Evolutionary conservation across 1,140 invertebrate species (phyloP).

Genomic region (Drosophila orosa): DNA sequence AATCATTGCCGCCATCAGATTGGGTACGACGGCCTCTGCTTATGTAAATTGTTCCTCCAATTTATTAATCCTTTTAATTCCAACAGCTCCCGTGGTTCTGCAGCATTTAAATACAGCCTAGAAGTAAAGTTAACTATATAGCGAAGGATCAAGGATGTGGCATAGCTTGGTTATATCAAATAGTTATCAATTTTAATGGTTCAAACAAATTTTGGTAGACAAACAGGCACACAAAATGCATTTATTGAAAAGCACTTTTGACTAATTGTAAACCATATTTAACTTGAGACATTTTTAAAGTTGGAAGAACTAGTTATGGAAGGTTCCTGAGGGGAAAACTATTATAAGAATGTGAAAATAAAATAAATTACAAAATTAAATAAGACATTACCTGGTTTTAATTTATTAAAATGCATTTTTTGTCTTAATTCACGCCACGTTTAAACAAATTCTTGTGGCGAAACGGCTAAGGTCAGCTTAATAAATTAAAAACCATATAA

Average conservation of each 20-base stretch:
- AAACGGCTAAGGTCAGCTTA: too few relatives aligned
- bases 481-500: too few relatives aligned
- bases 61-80: conserved; percentile 6
- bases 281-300: conserved; percentile 15
- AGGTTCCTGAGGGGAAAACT: not conserved
- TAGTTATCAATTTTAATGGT: conserved; percentile 19
- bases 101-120: conserved; percentile 65
- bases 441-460: too few relatives aligned
- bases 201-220: conserved; percentile 13
- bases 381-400: too few relatives aligned
- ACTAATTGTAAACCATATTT: conserved; percentile 11
- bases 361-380: not conserved
- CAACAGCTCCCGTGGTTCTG: conserved; percentile 58
- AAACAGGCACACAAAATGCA: conserved; percentile 45
- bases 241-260: conserved; percentile 54
- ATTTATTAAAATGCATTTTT: too few relatives aligned
- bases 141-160: not conserved
- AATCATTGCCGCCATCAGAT: conserved; percentile 61
- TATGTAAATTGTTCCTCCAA: conserved; percentile 55
- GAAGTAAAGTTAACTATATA: not conserved
- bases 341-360: conserved; percentile 7
- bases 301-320: conserved; percentile 1
- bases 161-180: not conserved
- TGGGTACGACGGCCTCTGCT: conserved; percentile 54
- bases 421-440: too few relatives aligned